Conservation (phyloP, 2,888 invertebrate species). For the Agrilus cyanescens region DNA sequence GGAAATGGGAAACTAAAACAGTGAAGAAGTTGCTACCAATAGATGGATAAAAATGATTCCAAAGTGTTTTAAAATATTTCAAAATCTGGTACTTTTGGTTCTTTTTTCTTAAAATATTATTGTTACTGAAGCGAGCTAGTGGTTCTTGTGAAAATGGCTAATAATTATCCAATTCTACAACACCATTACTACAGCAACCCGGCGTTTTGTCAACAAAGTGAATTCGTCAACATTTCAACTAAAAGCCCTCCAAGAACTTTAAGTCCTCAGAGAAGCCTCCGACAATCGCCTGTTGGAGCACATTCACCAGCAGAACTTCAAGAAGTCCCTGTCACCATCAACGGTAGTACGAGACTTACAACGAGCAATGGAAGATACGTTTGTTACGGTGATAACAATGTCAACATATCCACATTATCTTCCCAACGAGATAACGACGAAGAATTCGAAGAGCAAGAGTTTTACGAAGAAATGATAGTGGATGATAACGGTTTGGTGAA, state of each 20-base stretch:
- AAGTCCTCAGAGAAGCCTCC: slow-evolving; percentile 13
- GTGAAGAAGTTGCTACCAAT: too few relatives aligned
- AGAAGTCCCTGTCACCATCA: slow-evolving; percentile 15
- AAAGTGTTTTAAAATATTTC: too few relatives aligned
- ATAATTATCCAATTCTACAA: slow-evolving; percentile 7
- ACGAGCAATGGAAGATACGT: slow-evolving; percentile 21
- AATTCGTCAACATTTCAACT: slow-evolving; percentile 39
- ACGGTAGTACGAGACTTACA: slow-evolving; percentile 12
- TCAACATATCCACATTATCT: slow-evolving; percentile 11
- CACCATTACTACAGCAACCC: slow-evolving; percentile 63
- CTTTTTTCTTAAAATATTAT: too few relatives aligned
- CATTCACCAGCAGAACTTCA: slow-evolving; percentile 25
- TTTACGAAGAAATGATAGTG: slow-evolving; percentile 34
- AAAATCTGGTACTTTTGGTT: too few relatives aligned
- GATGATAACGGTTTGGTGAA: slow-evolving; percentile 30
- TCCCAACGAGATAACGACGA: slow-evolving; percentile 15
- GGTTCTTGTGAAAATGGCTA: slow-evolving; percentile 18
- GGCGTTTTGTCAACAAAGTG: slow-evolving; percentile 69
- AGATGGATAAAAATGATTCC: too few relatives aligned
- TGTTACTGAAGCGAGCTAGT: too few relatives aligned
- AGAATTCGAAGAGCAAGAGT: slow-evolving; percentile 31
- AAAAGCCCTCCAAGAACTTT: slow-evolving; percentile 15
- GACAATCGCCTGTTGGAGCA: slow-evolving; percentile 34
- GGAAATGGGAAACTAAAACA: too few relatives aligned
- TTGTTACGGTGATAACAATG: slow-evolving; percentile 3